A percentile compares a stretch with the other conserved stretches of the same genome.
These are phyloP conservation scores for Platysteira castanea DNA, from an alignment of 2,113 vertebrate species.

Conservation along the genomic window DNA sequence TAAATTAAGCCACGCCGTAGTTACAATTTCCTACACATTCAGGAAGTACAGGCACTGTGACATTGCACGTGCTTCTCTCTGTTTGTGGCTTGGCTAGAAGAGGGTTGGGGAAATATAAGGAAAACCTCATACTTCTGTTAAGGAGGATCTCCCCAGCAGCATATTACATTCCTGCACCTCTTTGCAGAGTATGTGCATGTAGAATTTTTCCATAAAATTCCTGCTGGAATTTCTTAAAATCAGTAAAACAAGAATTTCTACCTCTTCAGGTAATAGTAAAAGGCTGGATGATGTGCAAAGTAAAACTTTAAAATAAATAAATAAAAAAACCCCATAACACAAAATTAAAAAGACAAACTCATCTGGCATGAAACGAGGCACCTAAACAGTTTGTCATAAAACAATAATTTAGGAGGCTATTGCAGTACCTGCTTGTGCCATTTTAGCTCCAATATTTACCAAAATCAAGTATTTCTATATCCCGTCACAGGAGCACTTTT, in stretches of 20 bases:
- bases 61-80: neutral
- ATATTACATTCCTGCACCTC: neutral
- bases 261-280: neutral
- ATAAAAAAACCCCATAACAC: no score
- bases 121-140: neutral
- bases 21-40: neutral
- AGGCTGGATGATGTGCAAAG: neutral
- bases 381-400: neutral
- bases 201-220: neutral
- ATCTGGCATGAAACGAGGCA: neutral
- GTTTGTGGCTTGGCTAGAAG: neutral
- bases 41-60: neutral
- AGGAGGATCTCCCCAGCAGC: neutral
- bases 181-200: neutral
- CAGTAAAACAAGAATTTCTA: neutral
- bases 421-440: neutral
- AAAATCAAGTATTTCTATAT: neutral
- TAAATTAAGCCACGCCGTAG: neutral
- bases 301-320: neutral
- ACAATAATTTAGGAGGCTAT: neutral
- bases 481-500: neutral
- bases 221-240: neutral
- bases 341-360: neutral
- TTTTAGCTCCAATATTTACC: neutral
- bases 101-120: neutral